Conservation (phyloP, 2,113 vertebrate species). For the Elachura formosa region DNA sequence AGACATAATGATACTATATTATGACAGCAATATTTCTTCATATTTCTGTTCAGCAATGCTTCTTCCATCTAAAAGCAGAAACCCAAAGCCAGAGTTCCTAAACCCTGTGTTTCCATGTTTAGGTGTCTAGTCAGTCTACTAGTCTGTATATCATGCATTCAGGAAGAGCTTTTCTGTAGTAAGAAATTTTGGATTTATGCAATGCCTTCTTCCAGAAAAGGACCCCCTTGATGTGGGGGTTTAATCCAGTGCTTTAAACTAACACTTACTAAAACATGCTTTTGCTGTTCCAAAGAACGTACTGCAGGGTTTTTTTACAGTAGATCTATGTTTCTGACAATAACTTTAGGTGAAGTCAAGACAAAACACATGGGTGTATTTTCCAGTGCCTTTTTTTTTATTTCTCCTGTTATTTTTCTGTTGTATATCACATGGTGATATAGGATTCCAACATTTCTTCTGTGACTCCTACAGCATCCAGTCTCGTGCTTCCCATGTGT, state of each 20-base stretch:
- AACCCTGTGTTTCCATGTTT: background rate
- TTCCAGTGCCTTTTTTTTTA: background rate
- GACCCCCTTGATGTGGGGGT: background rate
- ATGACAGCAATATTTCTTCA: background rate
- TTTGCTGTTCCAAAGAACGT: background rate
- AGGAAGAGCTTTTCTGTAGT: background rate
- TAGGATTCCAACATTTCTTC: background rate
- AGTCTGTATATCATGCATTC: background rate
- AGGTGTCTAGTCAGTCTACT: background rate
- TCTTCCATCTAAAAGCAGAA: background rate
- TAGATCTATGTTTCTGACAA: background rate
- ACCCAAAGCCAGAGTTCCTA: background rate
- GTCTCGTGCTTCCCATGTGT: background rate
- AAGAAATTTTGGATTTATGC: background rate
- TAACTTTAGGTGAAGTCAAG: background rate
- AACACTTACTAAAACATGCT: background rate
- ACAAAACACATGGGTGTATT: background rate
- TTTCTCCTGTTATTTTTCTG: background rate
- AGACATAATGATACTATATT: background rate
- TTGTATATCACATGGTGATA: too few relatives aligned
- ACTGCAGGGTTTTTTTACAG: background rate
- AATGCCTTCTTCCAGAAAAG: background rate
- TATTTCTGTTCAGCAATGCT: too few relatives aligned
- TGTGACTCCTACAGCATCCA: too few relatives aligned
- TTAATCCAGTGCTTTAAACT: background rate